These are phyloP conservation scores for Pteruthius melanotis DNA, from an alignment of 2,113 vertebrate genomes.

Conservation along the genomic window DNA sequence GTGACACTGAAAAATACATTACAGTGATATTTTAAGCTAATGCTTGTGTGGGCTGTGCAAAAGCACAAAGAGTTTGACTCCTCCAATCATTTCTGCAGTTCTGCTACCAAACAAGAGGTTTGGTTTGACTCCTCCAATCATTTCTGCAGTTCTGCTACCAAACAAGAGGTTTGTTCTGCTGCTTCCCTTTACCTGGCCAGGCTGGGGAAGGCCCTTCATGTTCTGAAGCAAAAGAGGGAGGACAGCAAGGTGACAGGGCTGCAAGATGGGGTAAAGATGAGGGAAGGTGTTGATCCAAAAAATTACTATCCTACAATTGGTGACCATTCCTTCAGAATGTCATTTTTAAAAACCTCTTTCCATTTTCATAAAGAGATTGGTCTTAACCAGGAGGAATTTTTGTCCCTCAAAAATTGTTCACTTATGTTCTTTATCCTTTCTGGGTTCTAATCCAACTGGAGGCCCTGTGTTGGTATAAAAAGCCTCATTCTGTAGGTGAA, in stretches of 20 bases:
- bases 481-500: not conserved
- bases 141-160: not conserved
- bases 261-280: not conserved
- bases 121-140: not conserved
- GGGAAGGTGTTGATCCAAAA: not conserved
- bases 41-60: constrained; percentile 36
- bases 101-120: not conserved
- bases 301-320: not conserved
- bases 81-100: not conserved
- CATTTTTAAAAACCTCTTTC: not conserved
- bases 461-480: not conserved
- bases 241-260: not conserved
- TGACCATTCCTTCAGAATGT: not conserved
- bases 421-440: not conserved
- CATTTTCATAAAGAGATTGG: not conserved
- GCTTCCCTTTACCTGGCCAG: not conserved
- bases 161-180: not conserved
- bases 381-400: not conserved
- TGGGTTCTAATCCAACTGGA: not conserved
- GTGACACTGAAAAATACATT: constrained; percentile 41
- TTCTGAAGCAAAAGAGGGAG: not conserved
- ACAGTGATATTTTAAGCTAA: constrained; percentile 49
- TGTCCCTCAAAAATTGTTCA: not conserved
- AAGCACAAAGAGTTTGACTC: constrained; percentile 24
- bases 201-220: not conserved